These are phyloP conservation scores for Cyphomyrus plagiostoma DNA, from an alignment of 2,113 vertebrate species.

Conservation along the genomic window DNA sequence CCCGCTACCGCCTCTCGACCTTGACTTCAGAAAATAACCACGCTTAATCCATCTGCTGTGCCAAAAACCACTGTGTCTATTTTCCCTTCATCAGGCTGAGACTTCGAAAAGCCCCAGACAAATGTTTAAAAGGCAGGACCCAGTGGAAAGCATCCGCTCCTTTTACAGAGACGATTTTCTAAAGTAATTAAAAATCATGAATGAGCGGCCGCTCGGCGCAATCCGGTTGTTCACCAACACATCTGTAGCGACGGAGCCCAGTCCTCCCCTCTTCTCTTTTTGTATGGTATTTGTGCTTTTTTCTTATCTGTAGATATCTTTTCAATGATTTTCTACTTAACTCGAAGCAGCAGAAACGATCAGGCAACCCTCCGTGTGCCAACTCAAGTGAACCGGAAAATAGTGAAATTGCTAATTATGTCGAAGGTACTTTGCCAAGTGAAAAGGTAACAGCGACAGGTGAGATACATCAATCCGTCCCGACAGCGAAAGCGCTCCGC, in stretches of 20 bases:
- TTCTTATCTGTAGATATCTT: neutral
- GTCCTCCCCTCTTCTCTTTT: neutral
- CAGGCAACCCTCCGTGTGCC: neutral
- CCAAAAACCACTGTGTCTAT: slow-evolving; percentile 56
- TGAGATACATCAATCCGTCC: neutral
- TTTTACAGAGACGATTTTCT: neutral
- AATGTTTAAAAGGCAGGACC: slow-evolving; percentile 10
- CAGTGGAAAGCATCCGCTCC: neutral
- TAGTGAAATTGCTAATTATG: neutral
- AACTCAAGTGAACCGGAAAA: neutral
- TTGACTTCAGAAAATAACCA: slow-evolving; percentile 10
- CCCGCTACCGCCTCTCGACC: slow-evolving; percentile 50
- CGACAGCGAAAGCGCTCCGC: neutral
- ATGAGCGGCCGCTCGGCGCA: neutral
- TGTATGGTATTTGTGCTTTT: neutral
- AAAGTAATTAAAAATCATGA: slow-evolving; percentile 1
- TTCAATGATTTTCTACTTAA: neutral
- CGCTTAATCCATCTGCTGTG: slow-evolving; percentile 66
- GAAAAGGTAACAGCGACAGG: neutral
- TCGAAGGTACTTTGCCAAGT: neutral
- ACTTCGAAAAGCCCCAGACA: slow-evolving; percentile 39
- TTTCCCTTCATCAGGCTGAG: slow-evolving; percentile 29
- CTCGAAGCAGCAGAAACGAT: neutral
- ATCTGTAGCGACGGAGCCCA: neutral
- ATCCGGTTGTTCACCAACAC: neutral